Conservation (phyloP, 2,797 vertebrate genomes). For the Sarcoramphus papa region DNA sequence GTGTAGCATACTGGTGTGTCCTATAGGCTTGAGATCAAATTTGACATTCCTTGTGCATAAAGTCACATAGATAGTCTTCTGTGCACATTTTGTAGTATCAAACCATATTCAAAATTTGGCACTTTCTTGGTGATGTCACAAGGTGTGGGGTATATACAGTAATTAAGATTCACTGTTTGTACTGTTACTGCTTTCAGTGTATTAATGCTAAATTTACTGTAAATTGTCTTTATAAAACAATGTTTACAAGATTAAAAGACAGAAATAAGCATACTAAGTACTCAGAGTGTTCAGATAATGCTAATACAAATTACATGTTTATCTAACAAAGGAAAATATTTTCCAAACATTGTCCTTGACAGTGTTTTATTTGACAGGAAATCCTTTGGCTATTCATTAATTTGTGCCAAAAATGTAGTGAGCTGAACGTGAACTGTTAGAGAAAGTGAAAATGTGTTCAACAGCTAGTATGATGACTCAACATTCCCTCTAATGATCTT, state of each 20-base stretch:
- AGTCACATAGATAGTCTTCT: not conserved
- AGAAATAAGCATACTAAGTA: conserved; percentile 30
- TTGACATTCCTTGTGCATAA: not conserved
- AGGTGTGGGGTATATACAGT: not conserved
- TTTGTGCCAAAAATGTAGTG: conserved; percentile 3
- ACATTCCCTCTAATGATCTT: not conserved
- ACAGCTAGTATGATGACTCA: not conserved
- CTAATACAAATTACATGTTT: conserved; percentile 24
- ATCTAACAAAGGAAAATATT: conserved; percentile 10
- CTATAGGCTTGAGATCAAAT: not conserved
- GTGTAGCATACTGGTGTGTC: not conserved
- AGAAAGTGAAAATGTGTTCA: conserved; percentile 6
- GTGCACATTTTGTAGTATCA: not conserved
- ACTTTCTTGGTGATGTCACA: not conserved
- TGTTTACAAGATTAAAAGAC: not conserved
- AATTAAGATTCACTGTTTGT: not conserved
- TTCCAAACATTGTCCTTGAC: not conserved
- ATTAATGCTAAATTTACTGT: not conserved
- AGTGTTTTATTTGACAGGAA: conserved; percentile 12
- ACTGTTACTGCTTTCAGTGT: not conserved
- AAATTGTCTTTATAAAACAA: not conserved
- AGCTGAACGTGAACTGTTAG: not conserved
- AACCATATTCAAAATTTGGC: not conserved
- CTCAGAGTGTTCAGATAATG: conserved; percentile 13
- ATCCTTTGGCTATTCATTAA: not conserved